These are phyloP conservation scores for Scatophagus argus DNA, from an alignment of 2,113 vertebrate species.

Conservation along the genomic window DNA sequence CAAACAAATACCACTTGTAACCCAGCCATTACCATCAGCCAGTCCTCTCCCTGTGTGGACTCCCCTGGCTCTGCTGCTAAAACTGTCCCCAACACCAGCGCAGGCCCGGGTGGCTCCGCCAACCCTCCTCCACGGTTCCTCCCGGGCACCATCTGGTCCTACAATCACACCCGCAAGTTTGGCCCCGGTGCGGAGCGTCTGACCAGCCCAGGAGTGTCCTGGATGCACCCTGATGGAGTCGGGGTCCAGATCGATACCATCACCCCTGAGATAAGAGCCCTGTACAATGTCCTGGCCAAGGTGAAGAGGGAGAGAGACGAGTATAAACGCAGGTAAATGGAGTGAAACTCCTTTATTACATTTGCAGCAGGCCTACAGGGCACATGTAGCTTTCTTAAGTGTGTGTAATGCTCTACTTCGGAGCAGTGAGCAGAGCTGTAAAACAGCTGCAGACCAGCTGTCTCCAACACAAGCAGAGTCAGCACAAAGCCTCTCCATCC, in stretches of 20 bases:
- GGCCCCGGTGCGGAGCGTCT: conserved; percentile 89
- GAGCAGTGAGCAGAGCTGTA: conserved; percentile 33
- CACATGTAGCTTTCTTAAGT: conserved; percentile 7
- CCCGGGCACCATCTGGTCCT: conserved; percentile 96
- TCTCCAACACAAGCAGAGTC: conserved; percentile 62
- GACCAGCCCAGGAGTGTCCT: conserved; percentile 93
- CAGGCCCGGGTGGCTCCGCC: conserved; percentile 56
- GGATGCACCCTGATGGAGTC: conserved; percentile 95
- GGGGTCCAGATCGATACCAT: conserved; percentile 99
- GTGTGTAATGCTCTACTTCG: conserved; percentile 30
- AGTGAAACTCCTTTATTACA: conserved; percentile 22
- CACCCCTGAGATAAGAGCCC: conserved; percentile 88
- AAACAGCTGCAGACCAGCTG: conserved; percentile 66
- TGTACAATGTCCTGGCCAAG: conserved; percentile 87
- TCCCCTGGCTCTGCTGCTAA: conserved; percentile 72
- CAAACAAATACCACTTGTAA: conserved; percentile 48
- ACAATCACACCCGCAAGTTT: conserved; percentile 91
- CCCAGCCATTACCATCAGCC: conserved; percentile 74
- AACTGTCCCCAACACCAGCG: conserved; percentile 35
- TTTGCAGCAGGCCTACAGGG: not conserved
- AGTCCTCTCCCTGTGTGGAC: conserved; percentile 79
- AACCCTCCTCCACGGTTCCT: conserved; percentile 86
- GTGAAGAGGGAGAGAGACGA: conserved; percentile 86
- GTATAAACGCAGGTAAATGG: conserved; percentile 84
- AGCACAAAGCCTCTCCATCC: conserved; percentile 58